Evolutionary conservation across 2,888 invertebrate species (phyloP), one percentile per base, ranked within the genome.

Genomic region (Trisateles emortualis): DNA sequence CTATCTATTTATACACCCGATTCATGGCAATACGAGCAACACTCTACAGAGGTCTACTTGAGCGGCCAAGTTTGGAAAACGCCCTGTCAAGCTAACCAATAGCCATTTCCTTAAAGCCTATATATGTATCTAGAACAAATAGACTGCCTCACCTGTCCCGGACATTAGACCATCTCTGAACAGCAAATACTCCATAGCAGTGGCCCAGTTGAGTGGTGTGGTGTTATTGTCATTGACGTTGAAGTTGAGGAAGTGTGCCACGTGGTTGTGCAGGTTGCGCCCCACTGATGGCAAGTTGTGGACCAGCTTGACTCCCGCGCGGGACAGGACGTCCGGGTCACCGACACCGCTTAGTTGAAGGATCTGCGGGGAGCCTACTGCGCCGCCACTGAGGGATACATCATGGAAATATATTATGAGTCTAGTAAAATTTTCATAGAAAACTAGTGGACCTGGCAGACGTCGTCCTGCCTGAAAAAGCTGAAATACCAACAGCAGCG

Each of bases 281-380:
- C 97, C 98, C 8, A 98, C 98, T 0, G 96, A 96, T 0, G 97
- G 97, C 32, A 98, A 92, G 75, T 95, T 91, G 70, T 96, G 96
- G 1, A 97, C 86, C 0, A 95, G 90, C 0, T 95, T 94, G 0
- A 97, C 94, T 14, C 96, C 94, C 0, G 93, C 94, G 60, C 91
- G 87, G 9, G 93, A 72, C 13, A 98, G 90, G 11, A 97, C 96
- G 0, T 94, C 94, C 1, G 94, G 94, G 24, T 96, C 96, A 0
- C 98, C 98, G 9, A 99, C 94, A 8, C 99, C 99, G 65, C 98
- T 98, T 35, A 98, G 94, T 76, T 99, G 94, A 10, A 99, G 94
- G 40, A 99, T 92, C 82, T 99, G 99, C 0, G 99, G 99, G 0
- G 98, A 97, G 67, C 98, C 99, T 0, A 99, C 97, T 9, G 99